Evolutionary conservation across 2,888 invertebrate genomes (phyloP).

Genomic region (Epistrophe eligans): DNA sequence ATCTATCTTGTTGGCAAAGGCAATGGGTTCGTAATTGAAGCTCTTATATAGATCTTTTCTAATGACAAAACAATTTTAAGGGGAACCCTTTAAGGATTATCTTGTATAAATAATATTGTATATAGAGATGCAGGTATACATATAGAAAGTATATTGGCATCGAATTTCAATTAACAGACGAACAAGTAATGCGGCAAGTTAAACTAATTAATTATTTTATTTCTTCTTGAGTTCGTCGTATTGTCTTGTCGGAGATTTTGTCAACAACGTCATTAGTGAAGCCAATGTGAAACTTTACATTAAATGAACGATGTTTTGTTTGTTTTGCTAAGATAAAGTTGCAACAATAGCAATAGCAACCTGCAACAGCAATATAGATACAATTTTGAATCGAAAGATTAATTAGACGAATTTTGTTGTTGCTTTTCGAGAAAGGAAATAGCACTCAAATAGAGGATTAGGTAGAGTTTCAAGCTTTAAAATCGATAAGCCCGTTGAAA

Average conservation of each 20-base stretch:
- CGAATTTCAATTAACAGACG: conserved; percentile 52
- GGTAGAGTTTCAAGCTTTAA: neutral
- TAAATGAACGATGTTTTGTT: neutral
- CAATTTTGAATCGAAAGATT: conserved; percentile 20
- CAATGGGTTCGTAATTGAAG: neutral
- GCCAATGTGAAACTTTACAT: neutral
- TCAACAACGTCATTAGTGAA: conserved; percentile 23
- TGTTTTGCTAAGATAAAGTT: conserved; percentile 8
- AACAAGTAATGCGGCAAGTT: conserved; percentile 6
- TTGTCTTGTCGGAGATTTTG: conserved; percentile 40
- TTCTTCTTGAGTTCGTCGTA: conserved; percentile 6
- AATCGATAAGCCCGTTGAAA: conserved; percentile 4
- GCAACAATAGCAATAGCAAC: conserved; percentile 12
- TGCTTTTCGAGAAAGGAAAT: neutral
- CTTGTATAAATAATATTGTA: neutral
- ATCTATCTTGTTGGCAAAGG: neutral
- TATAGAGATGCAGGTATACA: neutral
- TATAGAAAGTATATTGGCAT: neutral
- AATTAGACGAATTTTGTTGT: conserved; percentile 14
- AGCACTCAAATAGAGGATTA: neutral
- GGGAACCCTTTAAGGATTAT: neutral
- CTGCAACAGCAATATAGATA: neutral
- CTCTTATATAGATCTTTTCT: neutral
- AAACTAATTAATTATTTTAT: conserved; percentile 62
- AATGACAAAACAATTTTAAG: conserved; percentile 2